Evolutionary conservation across 2,113 vertebrate species (phyloP), one percentile per base, ranked within the genome.

Genomic region (Podarcis raffonei): DNA sequence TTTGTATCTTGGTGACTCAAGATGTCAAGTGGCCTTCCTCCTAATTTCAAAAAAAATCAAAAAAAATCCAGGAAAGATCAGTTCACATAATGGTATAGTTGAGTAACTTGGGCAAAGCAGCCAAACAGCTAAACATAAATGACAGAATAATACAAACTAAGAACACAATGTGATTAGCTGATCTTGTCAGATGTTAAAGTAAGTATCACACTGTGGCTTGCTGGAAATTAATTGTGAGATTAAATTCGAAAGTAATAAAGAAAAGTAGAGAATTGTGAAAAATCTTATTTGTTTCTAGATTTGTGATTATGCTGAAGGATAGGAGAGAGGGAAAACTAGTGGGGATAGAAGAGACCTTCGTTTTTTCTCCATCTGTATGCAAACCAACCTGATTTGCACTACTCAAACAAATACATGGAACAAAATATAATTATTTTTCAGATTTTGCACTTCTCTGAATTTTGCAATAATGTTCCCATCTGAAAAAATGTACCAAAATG

Each of bases 231-330:
- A 53, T 32, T 39, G 57, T 39, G 13, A 27, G 18, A 82, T 1
- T 32, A 20, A 76, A 65, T 86, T 48, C 42, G 69, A 62, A 79
- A 81, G 27, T 57, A 69, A n/a, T 15, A 57, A 13, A 35, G 3
- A 37, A 32, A 18, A 23, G 12, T 20, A 20, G 5, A 39, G 32
- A 0, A 0, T 1, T 62, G 37, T 23, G 30, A 27, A 32, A 86
- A 15, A 32, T 1, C 37, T 27, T 4, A 5, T 74, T 77, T 79
- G 16, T 23, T 30, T n/a, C 30, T 0, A 0, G 83, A 68, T 78
- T 86, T 80, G 20, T 86, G 3, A 59, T 16, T 16, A 25, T 53
- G 71, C 57, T 13, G 15, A 3, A 15, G 35, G 22, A 72, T 30
- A 15, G 53, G 2, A 72, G 85, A 15, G 8, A 85, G 6, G 82